These are phyloP conservation scores for Acronicta psi DNA, from an alignment of 2,888 invertebrate genomes.

Conservation along the genomic window DNA sequence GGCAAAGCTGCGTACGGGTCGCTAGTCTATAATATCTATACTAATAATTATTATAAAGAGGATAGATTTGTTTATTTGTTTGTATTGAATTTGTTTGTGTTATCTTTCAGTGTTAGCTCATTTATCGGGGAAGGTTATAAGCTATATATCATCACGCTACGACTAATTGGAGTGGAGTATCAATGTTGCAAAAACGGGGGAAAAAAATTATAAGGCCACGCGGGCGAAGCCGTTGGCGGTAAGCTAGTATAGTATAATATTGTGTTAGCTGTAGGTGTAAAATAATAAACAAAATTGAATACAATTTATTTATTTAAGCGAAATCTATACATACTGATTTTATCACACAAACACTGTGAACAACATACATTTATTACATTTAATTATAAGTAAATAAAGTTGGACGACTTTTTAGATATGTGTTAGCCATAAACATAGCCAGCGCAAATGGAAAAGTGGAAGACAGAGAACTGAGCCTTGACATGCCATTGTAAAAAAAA, in stretches of 20 bases:
- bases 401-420: constrained; percentile 47
- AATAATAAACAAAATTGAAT: constrained; percentile 67
- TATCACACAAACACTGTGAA: constrained; percentile 72
- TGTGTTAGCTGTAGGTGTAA: constrained; percentile 9
- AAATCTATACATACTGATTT: constrained; percentile 79
- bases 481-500: constrained; percentile 6
- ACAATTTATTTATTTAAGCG: constrained; percentile 82
- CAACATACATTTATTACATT: constrained; percentile 60
- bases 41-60: too few species aligned
- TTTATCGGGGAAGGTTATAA: too few species aligned
- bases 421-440: constrained; percentile 18
- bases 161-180: too few species aligned
- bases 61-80: too few species aligned
- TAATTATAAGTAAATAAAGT: constrained; percentile 38
- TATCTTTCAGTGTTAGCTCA: too few species aligned
- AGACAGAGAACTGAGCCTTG: constrained; percentile 23
- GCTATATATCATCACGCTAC: too few species aligned
- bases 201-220: too few species aligned
- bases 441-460: constrained; percentile 31
- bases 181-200: too few species aligned
- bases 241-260: neutral
- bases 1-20: too few species aligned
- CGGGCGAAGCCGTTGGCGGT: too few species aligned
- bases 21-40: too few species aligned
- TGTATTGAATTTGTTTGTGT: too few species aligned